phyloP scores from a whole-genome alignment of 2,888 invertebrate species.

The Melinaea menophilus region DNA sequence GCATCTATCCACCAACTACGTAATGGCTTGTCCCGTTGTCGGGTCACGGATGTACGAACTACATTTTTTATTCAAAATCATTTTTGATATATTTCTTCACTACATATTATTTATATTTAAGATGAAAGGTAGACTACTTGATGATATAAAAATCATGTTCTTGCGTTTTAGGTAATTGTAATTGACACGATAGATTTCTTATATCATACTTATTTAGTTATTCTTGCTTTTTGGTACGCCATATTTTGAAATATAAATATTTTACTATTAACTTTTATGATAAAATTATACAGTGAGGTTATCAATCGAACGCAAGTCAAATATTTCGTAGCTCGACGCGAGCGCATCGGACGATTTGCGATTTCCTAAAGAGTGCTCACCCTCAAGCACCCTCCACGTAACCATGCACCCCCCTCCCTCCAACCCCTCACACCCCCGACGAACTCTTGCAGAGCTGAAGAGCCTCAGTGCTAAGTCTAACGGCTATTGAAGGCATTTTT shows the following conservation, averaged over 20 bases:
- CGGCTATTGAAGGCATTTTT: conserved; percentile 10
- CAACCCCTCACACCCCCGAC: conserved; percentile 11
- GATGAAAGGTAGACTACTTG: too few relatives aligned
- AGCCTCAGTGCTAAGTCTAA: conserved; percentile 27
- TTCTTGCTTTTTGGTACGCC: too few relatives aligned
- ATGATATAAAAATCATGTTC: too few relatives aligned
- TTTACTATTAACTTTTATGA: too few relatives aligned
- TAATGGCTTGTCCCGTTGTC: conserved; percentile 39
- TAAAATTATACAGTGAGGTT: too few relatives aligned
- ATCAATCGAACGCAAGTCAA: conserved; percentile 17
- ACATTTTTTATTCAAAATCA: not conserved
- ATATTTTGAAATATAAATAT: too few relatives aligned
- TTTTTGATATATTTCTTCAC: not conserved
- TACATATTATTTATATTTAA: not conserved
- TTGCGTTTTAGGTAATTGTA: too few relatives aligned
- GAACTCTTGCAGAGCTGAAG: conserved; percentile 26
- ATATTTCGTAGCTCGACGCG: conserved; percentile 28
- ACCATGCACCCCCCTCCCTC: conserved; percentile 42
- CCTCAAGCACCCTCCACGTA: conserved; percentile 56
- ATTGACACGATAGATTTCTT: too few relatives aligned
- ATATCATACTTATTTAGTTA: too few relatives aligned
- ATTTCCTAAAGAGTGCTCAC: conserved; percentile 54
- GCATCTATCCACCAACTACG: conserved; percentile 37
- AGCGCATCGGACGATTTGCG: conserved; percentile 41
- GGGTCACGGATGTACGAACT: conserved; percentile 24